Evolutionary conservation across 1,140 invertebrate genomes (phyloP).

Genomic region (Schlechtendalia chinensis): DNA sequence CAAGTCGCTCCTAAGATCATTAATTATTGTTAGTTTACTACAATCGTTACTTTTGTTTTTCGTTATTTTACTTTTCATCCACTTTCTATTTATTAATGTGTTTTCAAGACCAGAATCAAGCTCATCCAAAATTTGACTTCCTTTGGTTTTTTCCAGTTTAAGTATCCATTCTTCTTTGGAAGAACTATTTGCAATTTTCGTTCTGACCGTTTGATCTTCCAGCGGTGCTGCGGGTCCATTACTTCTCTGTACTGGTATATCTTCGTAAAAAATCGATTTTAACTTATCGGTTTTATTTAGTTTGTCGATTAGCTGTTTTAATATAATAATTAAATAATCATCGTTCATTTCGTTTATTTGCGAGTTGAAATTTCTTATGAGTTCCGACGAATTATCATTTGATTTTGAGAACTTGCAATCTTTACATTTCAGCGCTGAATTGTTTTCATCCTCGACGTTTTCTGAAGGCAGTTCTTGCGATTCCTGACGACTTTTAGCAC

Average conservation of each 20-base stretch:
- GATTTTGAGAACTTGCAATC: conserved; percentile 16
- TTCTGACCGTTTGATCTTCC: not conserved
- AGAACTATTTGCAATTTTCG: not conserved
- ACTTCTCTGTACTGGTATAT: not conserved
- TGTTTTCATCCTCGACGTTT: not conserved
- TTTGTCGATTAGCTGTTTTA: conserved; percentile 22
- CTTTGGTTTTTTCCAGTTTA: conserved; percentile 28
- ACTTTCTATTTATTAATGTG: conserved; percentile 17
- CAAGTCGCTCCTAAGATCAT: not conserved
- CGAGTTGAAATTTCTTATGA: not conserved
- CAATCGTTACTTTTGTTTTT: not conserved
- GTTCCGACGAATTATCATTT: not conserved
- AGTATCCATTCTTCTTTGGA: not conserved
- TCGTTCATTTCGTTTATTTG: not conserved
- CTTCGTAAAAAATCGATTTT: not conserved
- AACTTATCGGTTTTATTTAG: not conserved
- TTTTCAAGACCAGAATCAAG: conserved; percentile 14
- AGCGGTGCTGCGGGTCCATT: not conserved
- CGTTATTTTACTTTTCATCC: not conserved
- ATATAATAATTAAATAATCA: conserved; percentile 13
- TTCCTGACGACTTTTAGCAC: not conserved
- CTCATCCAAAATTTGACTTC: not conserved
- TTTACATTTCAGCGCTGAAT: not conserved
- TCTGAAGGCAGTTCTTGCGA: not conserved
- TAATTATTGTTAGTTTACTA: not conserved